Conservation (phyloP, 2,113 vertebrate genomes). For the Muscicapa adusta region DNA sequence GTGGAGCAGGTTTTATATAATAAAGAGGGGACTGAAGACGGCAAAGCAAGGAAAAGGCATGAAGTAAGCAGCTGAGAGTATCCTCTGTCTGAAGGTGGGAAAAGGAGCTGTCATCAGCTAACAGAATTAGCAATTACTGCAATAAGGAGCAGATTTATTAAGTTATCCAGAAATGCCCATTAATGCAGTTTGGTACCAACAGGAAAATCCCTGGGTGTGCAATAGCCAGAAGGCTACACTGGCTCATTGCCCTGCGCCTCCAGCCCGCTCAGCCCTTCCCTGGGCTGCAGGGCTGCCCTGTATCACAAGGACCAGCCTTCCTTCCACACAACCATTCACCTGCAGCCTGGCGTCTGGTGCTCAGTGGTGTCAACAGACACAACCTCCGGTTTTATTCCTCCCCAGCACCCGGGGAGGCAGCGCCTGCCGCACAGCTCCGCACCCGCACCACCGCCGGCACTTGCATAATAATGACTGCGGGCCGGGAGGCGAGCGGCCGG, state of each 20-base stretch:
- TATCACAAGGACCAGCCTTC: not conserved
- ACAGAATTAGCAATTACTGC: not conserved
- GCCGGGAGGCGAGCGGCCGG: not conserved
- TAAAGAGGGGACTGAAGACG: not conserved
- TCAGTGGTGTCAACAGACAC: accelerated
- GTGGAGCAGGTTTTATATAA: accelerated
- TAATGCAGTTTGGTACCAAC: not conserved
- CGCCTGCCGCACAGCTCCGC: not conserved
- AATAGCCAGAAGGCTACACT: accelerated
- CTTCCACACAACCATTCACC: not conserved
- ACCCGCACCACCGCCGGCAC: not conserved
- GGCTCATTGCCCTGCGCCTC: not conserved
- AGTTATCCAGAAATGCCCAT: not conserved
- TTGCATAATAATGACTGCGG: not conserved
- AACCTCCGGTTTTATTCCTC: accelerated
- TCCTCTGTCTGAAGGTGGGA: not conserved
- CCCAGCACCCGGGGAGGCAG: accelerated
- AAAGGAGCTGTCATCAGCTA: not conserved
- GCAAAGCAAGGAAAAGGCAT: too few relatives aligned
- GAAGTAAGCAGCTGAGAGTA: not conserved
- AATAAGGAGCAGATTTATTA: accelerated
- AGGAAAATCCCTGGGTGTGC: not conserved
- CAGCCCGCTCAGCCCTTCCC: not conserved
- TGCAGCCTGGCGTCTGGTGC: not conserved
- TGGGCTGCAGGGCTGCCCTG: not conserved